Evolutionary conservation across 2,888 invertebrate species (phyloP).

Genomic region (Prenolepis imparis): DNA sequence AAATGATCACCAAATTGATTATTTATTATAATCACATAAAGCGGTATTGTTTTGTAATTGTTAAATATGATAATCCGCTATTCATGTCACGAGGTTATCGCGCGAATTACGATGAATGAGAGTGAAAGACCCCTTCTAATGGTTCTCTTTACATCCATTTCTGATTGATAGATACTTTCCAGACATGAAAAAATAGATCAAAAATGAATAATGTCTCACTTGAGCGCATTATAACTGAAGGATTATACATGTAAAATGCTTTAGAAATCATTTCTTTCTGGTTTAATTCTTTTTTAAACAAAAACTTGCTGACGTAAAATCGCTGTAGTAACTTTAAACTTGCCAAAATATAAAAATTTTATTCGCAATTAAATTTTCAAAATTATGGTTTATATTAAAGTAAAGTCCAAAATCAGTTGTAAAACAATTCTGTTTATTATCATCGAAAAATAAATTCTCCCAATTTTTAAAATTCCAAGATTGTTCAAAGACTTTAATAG

Average conservation of each 20-base stretch:
- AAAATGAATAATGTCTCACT: not conserved
- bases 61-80: not conserved
- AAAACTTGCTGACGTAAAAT: not conserved
- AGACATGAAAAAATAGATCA: not conserved
- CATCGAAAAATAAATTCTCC: not conserved
- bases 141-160: not conserved
- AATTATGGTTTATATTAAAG: not conserved
- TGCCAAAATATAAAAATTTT: not conserved
- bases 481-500: not conserved
- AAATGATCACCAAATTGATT: conserved; percentile 1
- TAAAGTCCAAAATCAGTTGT: not conserved
- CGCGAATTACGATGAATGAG: not conserved
- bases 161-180: not conserved
- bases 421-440: not conserved
- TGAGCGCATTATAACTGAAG: not conserved
- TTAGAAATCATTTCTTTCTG: not conserved
- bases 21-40: conserved; percentile 26
- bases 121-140: not conserved
- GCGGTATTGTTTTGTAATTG: conserved; percentile 2
- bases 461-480: not conserved
- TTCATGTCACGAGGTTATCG: not conserved
- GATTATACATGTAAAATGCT: not conserved
- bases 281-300: not conserved
- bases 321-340: conserved; percentile 3
- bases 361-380: not conserved